Evolutionary conservation across 2,888 invertebrate genomes (phyloP), one percentile per base, ranked within the genome.

Genomic region (Hetaerina titia): DNA sequence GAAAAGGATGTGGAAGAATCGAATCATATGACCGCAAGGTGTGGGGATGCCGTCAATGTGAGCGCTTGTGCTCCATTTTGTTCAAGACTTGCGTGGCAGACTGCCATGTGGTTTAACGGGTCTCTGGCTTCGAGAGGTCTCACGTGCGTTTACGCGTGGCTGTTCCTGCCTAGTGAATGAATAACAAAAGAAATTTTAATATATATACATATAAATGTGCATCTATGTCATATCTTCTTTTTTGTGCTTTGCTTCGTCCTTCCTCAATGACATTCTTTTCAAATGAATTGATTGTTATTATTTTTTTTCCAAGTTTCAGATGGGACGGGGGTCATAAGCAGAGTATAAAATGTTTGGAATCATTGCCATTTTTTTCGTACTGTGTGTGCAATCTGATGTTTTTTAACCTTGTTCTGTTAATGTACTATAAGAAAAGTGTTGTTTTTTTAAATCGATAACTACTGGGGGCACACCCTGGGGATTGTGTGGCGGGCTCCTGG

Each of bases 1-100:
- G 31, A 64, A 90, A 90, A 90, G 90, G 90, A 90, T 90, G 90
- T 64, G 90, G 90, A 90, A 90, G 90, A 90, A 90, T 90, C 90
- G 8, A 90, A 90, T 90, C 90, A 31, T 90, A 90, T 90, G 90
- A 90, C 25, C 45, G 63, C 90, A 45, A 90, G 90, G 64, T 90
- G 90, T 63, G 90, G 90, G 64, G 90, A 90, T 90, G 90, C 90
- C 90, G 31, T 90, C 90, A 90, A 90, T 90, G 90, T 64, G 90
- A 90, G 63, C 90, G 64, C 90, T 60, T 90, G 90, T 31, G 90
- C 90, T 31, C 90, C 90, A 63, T 90, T 90, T 90, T 90, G 90
- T 63, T 90, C 90, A 45, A 90, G 90, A 63, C 90, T 90, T 90
- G 90, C 90, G 64, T 90, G 90, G 90, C 90, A 90, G 90, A 90